phyloP scores from a whole-genome alignment of 2,888 invertebrate species.

The Poecilus cupreus region DNA sequence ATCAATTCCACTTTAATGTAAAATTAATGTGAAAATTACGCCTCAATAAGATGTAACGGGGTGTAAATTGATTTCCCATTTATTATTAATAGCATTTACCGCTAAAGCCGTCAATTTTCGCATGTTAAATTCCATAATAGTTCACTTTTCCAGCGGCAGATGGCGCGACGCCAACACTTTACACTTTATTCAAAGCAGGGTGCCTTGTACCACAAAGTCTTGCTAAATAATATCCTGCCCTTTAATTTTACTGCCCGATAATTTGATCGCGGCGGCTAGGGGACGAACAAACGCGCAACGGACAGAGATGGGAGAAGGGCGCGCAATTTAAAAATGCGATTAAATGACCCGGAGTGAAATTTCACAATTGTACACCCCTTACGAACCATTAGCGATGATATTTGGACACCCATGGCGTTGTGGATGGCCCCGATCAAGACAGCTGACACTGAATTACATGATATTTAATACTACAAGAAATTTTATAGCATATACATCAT shows the following conservation, averaged over 20 bases:
- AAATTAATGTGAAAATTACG: background rate
- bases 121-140: constrained; percentile 10
- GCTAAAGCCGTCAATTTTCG: constrained; percentile 5
- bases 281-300: background rate
- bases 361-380: constrained; percentile 27
- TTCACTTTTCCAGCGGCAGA: background rate
- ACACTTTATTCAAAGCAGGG: too few species aligned
- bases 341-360: constrained; percentile 31
- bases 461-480: too few species aligned
- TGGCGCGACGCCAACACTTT: background rate
- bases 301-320: background rate
- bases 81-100: background rate
- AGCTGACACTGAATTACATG: too few species aligned
- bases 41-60: background rate
- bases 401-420: constrained; percentile 39
- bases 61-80: background rate
- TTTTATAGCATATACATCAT: too few species aligned
- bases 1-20: background rate
- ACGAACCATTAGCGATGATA: constrained; percentile 47
- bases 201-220: background rate
- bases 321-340: constrained; percentile 44
- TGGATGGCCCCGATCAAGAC: too few species aligned
- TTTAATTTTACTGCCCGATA: constrained; percentile 53
- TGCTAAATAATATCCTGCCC: constrained; percentile 41
- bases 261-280: constrained; percentile 34